Conservation (phyloP, 2,797 vertebrate species). For the Alosa sapidissima region DNA sequence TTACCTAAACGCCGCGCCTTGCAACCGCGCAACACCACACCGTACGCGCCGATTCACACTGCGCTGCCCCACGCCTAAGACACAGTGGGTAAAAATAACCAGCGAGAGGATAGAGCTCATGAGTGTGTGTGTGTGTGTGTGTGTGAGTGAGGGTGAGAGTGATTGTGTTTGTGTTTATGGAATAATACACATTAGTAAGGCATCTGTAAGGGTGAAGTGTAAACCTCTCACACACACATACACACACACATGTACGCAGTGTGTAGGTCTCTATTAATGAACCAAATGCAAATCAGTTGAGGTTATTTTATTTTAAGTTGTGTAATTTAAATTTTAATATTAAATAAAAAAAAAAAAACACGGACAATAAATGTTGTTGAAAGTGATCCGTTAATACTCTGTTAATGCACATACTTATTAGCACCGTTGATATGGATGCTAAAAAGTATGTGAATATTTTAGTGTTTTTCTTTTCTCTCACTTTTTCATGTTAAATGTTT, state of each 20-base stretch:
- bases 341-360: background rate
- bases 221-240: background rate
- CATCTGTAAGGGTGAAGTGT: conserved; percentile 1
- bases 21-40: background rate
- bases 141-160: background rate
- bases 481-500: background rate
- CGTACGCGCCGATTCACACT: background rate
- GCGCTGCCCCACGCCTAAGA: background rate
- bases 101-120: background rate
- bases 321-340: background rate
- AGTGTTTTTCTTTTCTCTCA: background rate
- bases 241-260: background rate
- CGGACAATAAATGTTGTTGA: background rate
- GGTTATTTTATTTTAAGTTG: background rate
- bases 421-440: background rate
- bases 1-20: conserved; percentile 74
- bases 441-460: background rate
- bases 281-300: background rate
- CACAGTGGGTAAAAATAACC: conserved; percentile 15
- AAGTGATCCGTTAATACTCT: background rate
- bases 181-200: background rate
- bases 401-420: too few species aligned
- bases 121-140: background rate
- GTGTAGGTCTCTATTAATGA: background rate
- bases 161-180: background rate